Evolutionary conservation across 2,888 invertebrate genomes (phyloP).

Genomic region (Spisula subtruncata): DNA sequence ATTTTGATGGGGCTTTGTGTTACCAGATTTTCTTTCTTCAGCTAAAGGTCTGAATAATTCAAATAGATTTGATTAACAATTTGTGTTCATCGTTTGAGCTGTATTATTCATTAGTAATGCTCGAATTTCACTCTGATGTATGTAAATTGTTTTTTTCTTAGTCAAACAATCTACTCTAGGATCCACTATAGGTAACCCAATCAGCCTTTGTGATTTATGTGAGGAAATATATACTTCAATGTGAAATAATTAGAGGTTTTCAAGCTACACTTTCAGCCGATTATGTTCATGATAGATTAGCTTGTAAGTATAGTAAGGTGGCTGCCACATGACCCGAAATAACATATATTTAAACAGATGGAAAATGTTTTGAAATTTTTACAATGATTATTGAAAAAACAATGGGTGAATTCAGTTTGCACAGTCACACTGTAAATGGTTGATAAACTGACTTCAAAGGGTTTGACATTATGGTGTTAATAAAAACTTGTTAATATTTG

Average conservation of each 20-base stretch:
- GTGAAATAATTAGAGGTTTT: constrained; percentile 25
- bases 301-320: neutral
- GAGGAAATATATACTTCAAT: neutral
- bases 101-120: constrained; percentile 8
- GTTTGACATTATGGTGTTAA: neutral
- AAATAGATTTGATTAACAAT: neutral
- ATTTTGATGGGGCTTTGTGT: neutral
- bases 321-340: neutral
- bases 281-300: constrained; percentile 12
- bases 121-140: constrained; percentile 16
- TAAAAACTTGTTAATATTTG: neutral
- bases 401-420: neutral
- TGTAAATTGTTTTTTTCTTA: constrained; percentile 29
- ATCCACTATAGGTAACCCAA: neutral
- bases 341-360: constrained; percentile 3
- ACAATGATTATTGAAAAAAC: neutral
- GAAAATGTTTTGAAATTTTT: neutral
- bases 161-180: neutral
- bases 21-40: neutral
- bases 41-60: neutral
- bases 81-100: neutral
- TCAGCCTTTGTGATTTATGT: constrained; percentile 4
- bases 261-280: neutral
- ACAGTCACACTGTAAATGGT: neutral
- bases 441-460: neutral